These are phyloP conservation scores for Gymnocheta viridis DNA, from an alignment of 2,888 invertebrate species.

Conservation along the genomic window DNA sequence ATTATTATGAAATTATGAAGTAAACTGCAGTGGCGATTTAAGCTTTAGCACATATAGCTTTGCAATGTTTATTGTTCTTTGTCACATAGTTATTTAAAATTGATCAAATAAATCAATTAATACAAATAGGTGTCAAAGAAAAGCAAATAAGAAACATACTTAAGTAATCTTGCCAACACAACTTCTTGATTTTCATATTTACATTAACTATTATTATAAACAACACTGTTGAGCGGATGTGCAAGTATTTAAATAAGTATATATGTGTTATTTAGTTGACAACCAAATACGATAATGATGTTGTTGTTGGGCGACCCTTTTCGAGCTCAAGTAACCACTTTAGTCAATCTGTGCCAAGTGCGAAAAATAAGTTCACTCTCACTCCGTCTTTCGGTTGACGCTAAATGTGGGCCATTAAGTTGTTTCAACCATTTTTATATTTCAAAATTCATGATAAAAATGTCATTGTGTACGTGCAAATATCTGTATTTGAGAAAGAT, in stretches of 20 bases:
- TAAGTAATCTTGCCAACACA: no score
- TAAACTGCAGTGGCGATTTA: background rate
- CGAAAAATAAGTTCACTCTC: constrained; percentile 26
- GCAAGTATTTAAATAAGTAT: background rate
- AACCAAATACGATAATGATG: constrained; percentile 19
- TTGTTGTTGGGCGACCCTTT: constrained; percentile 45
- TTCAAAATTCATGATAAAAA: constrained; percentile 16
- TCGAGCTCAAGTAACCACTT: constrained; percentile 58
- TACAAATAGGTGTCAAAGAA: no score
- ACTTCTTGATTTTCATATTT: no score
- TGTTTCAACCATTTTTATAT: constrained; percentile 11
- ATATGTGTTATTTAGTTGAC: background rate
- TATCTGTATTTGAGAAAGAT: constrained; percentile 9
- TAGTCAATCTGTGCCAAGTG: constrained; percentile 64
- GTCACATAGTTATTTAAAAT: no score
- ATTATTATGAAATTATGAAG: background rate
- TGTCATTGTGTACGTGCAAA: background rate
- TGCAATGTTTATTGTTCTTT: no score
- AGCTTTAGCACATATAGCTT: background rate
- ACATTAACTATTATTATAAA: background rate
- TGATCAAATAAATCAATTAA: no score
- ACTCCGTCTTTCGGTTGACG: constrained; percentile 21
- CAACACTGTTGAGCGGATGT: background rate
- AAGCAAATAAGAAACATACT: no score
- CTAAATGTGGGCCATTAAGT: constrained; percentile 50